These are phyloP conservation scores for Acromyrmex heyeri DNA, from an alignment of 1,140 invertebrate species.

Conservation along the genomic window DNA sequence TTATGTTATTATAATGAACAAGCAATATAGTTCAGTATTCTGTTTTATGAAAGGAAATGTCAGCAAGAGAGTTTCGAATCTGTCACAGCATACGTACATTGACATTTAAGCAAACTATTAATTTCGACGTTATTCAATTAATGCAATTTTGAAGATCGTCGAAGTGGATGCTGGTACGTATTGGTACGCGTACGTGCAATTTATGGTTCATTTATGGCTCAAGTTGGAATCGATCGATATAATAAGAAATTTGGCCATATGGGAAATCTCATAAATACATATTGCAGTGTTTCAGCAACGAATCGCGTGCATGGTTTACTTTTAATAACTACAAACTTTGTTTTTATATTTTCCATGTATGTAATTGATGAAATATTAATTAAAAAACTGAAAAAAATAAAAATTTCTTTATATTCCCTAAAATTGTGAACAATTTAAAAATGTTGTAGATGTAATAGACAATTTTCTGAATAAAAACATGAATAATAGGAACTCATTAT, in stretches of 20 bases:
- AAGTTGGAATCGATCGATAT: slow-evolving; percentile 69
- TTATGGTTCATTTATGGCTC: slow-evolving; percentile 47
- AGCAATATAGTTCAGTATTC: not conserved
- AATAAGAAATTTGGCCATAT: slow-evolving; percentile 75
- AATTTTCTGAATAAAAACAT: not conserved
- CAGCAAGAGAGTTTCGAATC: not conserved
- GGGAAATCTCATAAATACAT: slow-evolving; percentile 74
- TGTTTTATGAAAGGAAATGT: not conserved
- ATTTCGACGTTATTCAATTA: slow-evolving; percentile 63
- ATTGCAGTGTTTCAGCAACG: slow-evolving; percentile 8
- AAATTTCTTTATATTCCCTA: too few relatives aligned
- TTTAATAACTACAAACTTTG: slow-evolving; percentile 5
- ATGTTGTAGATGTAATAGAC: too few relatives aligned
- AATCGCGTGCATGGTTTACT: not conserved
- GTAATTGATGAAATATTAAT: too few relatives aligned
- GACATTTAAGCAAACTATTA: slow-evolving; percentile 22
- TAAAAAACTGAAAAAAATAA: too few relatives aligned
- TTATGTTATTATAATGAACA: not conserved
- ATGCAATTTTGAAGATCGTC: slow-evolving; percentile 64
- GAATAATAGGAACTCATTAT: not conserved
- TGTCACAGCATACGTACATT: not conserved
- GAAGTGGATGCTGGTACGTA: slow-evolving; percentile 6
- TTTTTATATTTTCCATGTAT: too few relatives aligned
- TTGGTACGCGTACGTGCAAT: slow-evolving; percentile 48
- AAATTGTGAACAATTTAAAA: too few relatives aligned